Percentiles rank a stretch among this genome's conserved stretches.
These are phyloP conservation scores for Frankliniella intonsa DNA, from an alignment of 2,888 invertebrate genomes.

Conservation along the genomic window DNA sequence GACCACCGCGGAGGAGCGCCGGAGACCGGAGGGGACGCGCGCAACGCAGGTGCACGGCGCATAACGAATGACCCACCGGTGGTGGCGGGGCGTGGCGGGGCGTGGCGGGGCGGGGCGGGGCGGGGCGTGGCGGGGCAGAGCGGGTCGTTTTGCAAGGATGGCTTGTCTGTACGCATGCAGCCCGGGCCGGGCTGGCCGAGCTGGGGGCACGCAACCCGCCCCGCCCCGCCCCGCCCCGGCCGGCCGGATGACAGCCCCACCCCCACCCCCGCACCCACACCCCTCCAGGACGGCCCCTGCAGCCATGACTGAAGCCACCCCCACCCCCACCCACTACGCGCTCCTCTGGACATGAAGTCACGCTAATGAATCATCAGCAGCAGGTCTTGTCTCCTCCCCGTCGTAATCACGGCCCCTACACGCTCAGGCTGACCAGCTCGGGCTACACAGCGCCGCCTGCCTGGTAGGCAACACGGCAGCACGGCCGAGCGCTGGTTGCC, in stretches of 20 bases:
- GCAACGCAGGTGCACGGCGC: slow-evolving; percentile 17
- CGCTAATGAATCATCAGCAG: neutral
- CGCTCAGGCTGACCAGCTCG: too few relatives aligned
- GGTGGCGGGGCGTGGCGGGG: neutral
- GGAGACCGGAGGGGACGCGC: neutral
- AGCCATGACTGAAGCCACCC: too few relatives aligned
- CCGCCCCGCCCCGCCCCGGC: neutral
- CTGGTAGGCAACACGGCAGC: neutral
- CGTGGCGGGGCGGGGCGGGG: neutral
- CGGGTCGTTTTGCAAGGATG: neutral
- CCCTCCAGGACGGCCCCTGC: neutral
- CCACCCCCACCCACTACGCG: too few relatives aligned
- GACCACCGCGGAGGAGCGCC: neutral
- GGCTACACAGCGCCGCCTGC: neutral
- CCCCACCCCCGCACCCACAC: neutral
- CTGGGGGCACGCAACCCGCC: neutral
- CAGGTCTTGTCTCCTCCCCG: neutral
- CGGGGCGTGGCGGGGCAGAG: too few relatives aligned
- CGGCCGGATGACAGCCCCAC: neutral
- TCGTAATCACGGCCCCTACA: neutral
- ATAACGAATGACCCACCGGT: slow-evolving; percentile 12
- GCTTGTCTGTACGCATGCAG: neutral
- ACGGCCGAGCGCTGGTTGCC: neutral
- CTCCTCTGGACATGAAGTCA: too few relatives aligned
- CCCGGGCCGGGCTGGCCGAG: neutral